Base-by-base conservation (phyloP, 2,113 vertebrate genomes). In the Mesembrinibis cayennensis region DNA sequence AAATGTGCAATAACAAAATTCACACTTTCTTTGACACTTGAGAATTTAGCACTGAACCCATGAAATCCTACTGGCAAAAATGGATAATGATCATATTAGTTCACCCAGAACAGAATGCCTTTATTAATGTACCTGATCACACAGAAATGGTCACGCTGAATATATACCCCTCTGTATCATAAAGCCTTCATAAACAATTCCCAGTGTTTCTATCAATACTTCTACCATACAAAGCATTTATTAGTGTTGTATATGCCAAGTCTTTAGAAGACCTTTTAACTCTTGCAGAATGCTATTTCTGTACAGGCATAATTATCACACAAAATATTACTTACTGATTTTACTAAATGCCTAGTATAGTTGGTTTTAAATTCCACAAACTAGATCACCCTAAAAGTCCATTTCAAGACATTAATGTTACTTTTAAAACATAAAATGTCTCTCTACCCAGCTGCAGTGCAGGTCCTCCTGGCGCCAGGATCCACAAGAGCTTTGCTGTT, bases 291-390 rank as follows among this genome's bases (percentile, higher is more conserved):
- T 18, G 12, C n/a, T 74, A 32, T 94, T 47, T 91, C 10, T 70
- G 78, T 67, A 59, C 23, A 38, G n/a, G 29, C 44, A 86, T 42
- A 88, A 92, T 69, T 82, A 82, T 63, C 9, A 76, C 13, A 25
- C 66, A 83, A 82, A 74, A 78, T 84, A 82, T 52, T 94, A 38
- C 72, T 87, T 82, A 65, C 67, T 80, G 77, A 91, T 96, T 97
- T 90, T 82, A 70, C 71, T 93, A 65, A 16, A 53, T 49, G 36
- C 44, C 89, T 66, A 89, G 65, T 27, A 63, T 50, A 93, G 38
- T 20, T 89, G 52, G 61, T 77, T 97, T 90, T 76, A 91, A 96
- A 95, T 89, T 85, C 94, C 42, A 56, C 32, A 19, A 87, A 47
- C 13, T 25, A 69, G 45, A 92, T 9, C 15, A 36, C 18, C 11